Conservation (phyloP, 2,113 vertebrate genomes). For the Grammomys surdaster region DNA sequence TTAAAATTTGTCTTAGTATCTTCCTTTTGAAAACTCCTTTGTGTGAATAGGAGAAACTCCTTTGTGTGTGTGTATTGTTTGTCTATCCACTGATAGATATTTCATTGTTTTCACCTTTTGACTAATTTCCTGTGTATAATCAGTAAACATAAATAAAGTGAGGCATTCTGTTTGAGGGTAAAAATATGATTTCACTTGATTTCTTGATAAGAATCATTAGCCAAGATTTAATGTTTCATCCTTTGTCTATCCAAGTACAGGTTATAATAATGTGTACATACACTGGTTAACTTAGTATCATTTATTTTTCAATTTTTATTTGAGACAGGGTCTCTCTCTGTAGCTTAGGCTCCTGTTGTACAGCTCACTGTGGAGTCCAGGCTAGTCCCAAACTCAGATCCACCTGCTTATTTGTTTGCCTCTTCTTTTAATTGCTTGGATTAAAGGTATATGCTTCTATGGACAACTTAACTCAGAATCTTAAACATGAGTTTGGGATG, state of each 20-base stretch:
- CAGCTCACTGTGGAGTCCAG: background rate
- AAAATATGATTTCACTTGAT: constrained; percentile 46
- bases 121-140: constrained; percentile 51
- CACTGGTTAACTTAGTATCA: background rate
- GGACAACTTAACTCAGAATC: background rate
- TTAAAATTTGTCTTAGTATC: background rate
- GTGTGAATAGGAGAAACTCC: background rate
- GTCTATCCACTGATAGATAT: background rate
- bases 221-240: constrained; percentile 54
- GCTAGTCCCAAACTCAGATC: background rate
- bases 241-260: constrained; percentile 3
- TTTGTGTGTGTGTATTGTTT: background rate
- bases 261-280: background rate
- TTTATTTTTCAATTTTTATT: background rate
- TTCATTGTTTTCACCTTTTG: background rate
- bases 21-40: background rate
- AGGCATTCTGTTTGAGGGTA: constrained; percentile 47
- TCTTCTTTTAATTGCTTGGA: background rate
- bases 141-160: constrained; percentile 68
- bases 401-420: background rate
- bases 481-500: constrained; percentile 41
- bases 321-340: background rate
- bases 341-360: background rate
- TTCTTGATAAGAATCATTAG: constrained; percentile 15
- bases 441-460: background rate